A percentile compares a stretch with the other conserved stretches of the same genome.
Conservation (phyloP, 2,888 invertebrate species). For the Vesta saturnalis region DNA sequence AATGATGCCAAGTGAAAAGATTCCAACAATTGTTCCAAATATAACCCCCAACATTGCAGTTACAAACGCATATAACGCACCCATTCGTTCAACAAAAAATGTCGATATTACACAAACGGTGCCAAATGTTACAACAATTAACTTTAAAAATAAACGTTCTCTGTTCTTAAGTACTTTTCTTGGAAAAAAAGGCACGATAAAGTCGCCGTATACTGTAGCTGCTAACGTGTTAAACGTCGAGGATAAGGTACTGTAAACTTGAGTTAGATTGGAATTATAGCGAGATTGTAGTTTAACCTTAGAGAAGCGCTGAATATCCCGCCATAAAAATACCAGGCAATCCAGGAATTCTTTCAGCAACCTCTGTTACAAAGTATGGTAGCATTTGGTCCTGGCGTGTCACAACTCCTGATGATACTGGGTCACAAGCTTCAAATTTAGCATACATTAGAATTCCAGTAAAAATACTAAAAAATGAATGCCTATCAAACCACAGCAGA, state of each 20-base stretch:
- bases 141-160: slow-evolving; percentile 69
- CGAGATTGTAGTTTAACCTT: too few relatives aligned
- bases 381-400: too few relatives aligned
- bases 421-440: too few relatives aligned
- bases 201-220: slow-evolving; percentile 73
- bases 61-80: slow-evolving; percentile 72
- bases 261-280: too few relatives aligned
- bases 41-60: slow-evolving; percentile 70
- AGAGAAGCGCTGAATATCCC: too few relatives aligned
- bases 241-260: slow-evolving; percentile 71
- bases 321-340: too few relatives aligned
- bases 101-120: slow-evolving; percentile 78
- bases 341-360: too few relatives aligned
- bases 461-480: too few relatives aligned
- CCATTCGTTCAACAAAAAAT: slow-evolving; percentile 71
- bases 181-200: slow-evolving; percentile 64
- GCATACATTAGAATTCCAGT: too few relatives aligned
- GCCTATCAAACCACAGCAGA: slow-evolving; percentile 64
- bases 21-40: slow-evolving; percentile 71
- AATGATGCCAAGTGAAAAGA: slow-evolving; percentile 73
- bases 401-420: too few relatives aligned
- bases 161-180: slow-evolving; percentile 64
- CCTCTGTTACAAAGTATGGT: too few relatives aligned
- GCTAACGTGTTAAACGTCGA: slow-evolving; percentile 70
- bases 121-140: slow-evolving; percentile 65